Evolutionary conservation across 2,888 invertebrate species (phyloP), one percentile per base, ranked within the genome.

Genomic region (Deilephila elpenor): DNA sequence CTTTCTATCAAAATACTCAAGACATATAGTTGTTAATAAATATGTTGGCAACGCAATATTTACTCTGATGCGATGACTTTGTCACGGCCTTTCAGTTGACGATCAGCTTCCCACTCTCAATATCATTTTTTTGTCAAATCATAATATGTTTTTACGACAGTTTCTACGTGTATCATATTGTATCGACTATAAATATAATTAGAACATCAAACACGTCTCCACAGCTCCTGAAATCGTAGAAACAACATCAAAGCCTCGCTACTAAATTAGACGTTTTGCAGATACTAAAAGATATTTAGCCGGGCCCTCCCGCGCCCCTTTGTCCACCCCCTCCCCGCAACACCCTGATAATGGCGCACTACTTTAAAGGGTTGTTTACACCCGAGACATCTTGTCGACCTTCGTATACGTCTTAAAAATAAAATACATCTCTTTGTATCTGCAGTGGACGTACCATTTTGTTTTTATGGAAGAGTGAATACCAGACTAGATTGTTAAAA

Each of bases 201-300:
- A 72, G 8, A 53, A 53, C 29, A 51, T 32, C 62, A 75, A 64
- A 73, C n/a, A 6, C 81, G 19, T 74, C 87, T 88, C 89, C 76
- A 85, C 72, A 2, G 73, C 79, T 72, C 59, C 71, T 5, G 73
- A 78, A 72, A 75, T 81, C 79, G 74, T 78, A 79, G 79, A 83
- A 85, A 86, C 86, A 86, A 88, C 89, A 90, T 90, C 90, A 90
- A 89, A 91, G 90, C 89, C 88, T 88, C 82, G 88, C 87, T 87
- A 87, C 89, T 90, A 90, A 91, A 90, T 91, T 91, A 91, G 90
- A 91, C 89, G 89, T 91, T 92, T 92, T 89, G 89, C 92, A 93
- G 92, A 92, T 91, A 92, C 91, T 92, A 92, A 93, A 91, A 91
- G 91, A 91, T 91, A 91, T 91, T 92, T 91, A 89, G 88, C 85